Percentiles rank a stretch among this genome's conserved stretches.
Evolutionary conservation across 2,888 invertebrate species (phyloP).

Genomic region (Fragum fragum): DNA sequence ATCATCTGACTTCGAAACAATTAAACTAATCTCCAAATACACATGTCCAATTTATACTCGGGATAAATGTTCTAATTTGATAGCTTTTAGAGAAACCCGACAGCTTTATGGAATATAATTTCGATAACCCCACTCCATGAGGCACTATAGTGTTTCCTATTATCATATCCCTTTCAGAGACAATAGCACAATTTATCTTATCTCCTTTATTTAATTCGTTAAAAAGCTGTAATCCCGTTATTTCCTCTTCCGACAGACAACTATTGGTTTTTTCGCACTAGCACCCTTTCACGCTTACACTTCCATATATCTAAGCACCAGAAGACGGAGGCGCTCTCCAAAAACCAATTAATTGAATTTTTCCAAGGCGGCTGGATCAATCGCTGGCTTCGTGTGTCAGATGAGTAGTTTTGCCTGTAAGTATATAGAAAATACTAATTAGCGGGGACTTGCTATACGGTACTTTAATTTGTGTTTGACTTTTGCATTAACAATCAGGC

Average conservation of each 20-base stretch:
- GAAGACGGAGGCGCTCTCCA: slow-evolving; percentile 17
- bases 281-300: slow-evolving; percentile 20
- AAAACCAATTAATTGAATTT: slow-evolving; percentile 24
- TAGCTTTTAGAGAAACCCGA: neutral
- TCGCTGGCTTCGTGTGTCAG: neutral
- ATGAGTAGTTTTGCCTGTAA: slow-evolving; percentile 19
- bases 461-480: slow-evolving; percentile 15
- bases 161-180: neutral
- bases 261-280: slow-evolving; percentile 25
- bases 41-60: neutral
- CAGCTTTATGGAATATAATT: neutral
- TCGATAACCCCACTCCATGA: neutral
- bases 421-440: slow-evolving; percentile 29
- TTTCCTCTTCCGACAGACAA: slow-evolving; percentile 22
- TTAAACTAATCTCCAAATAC: neutral
- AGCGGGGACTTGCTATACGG: neutral
- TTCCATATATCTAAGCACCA: slow-evolving; percentile 1
- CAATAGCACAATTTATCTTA: slow-evolving; percentile 13
- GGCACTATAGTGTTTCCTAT: neutral
- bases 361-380: slow-evolving; percentile 24
- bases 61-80: neutral
- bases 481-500: slow-evolving; percentile 8
- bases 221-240: slow-evolving; percentile 31
- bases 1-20: neutral
- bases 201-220: slow-evolving; percentile 32